Percentiles rank a stretch among this genome's conserved stretches.
Conservation (phyloP, 2,888 invertebrate species). For the Ennomos erosarius region DNA sequence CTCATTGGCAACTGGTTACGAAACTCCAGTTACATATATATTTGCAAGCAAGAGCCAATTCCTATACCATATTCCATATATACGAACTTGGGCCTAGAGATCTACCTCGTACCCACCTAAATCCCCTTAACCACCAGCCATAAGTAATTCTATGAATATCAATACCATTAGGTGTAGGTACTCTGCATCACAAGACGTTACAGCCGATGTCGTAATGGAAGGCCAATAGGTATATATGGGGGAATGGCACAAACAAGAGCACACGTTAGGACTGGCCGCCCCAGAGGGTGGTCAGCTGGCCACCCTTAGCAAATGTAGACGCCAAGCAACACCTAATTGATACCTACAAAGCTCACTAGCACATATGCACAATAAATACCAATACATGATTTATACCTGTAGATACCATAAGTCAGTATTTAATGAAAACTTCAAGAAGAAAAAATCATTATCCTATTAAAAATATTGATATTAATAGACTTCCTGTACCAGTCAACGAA, state of each 20-base stretch:
- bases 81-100: no score
- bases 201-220: constrained; percentile 67
- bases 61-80: no score
- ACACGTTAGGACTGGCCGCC: constrained; percentile 46
- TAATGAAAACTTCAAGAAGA: no score
- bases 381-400: no score
- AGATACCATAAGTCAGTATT: no score
- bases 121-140: background rate
- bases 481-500: no score
- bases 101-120: background rate
- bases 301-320: background rate
- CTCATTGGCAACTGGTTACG: no score
- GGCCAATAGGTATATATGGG: constrained; percentile 65
- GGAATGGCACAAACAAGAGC: constrained; percentile 77
- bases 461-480: no score
- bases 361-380: no score
- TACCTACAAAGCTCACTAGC: background rate
- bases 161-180: constrained; percentile 35
- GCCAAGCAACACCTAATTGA: background rate
- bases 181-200: constrained; percentile 53
- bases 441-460: no score
- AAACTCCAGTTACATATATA: no score
- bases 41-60: no score
- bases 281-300: background rate
- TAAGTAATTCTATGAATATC: constrained; percentile 37